phyloP scores from a whole-genome alignment of 2,888 invertebrate species.

The Apamea crenata region DNA sequence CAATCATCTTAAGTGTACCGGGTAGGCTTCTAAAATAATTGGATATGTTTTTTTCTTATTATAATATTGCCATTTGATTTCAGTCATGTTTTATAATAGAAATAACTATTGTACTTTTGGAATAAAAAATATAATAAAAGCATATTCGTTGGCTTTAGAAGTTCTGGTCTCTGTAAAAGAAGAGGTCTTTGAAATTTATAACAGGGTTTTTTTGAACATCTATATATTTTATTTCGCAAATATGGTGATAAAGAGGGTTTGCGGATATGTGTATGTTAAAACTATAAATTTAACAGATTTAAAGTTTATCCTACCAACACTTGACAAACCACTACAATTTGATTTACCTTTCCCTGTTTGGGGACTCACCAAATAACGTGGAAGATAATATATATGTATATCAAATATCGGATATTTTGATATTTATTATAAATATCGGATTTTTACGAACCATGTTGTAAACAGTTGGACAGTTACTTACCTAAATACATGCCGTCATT shows the following conservation, averaged over 20 bases:
- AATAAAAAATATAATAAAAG: not conserved
- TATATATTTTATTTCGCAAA: too few species aligned
- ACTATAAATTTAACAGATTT: too few species aligned
- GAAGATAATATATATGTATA: not conserved
- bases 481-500: not conserved
- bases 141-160: not conserved
- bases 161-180: not conserved
- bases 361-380: too few species aligned
- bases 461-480: not conserved
- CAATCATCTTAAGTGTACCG: slow-evolving; percentile 35
- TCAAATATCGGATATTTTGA: not conserved
- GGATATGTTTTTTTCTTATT: slow-evolving; percentile 4
- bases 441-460: not conserved
- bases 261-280: too few species aligned
- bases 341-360: too few species aligned
- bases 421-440: not conserved
- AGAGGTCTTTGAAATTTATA: not conserved
- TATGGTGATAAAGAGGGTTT: too few species aligned
- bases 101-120: not conserved
- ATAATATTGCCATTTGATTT: not conserved
- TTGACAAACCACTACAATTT: too few species aligned
- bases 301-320: too few species aligned
- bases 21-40: slow-evolving; percentile 38
- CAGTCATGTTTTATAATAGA: not conserved
- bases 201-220: too few species aligned